Evolutionary conservation across 2,797 vertebrate species (phyloP), one percentile per base, ranked within the genome.

Genomic region (Gymnothorax reevesii): DNA sequence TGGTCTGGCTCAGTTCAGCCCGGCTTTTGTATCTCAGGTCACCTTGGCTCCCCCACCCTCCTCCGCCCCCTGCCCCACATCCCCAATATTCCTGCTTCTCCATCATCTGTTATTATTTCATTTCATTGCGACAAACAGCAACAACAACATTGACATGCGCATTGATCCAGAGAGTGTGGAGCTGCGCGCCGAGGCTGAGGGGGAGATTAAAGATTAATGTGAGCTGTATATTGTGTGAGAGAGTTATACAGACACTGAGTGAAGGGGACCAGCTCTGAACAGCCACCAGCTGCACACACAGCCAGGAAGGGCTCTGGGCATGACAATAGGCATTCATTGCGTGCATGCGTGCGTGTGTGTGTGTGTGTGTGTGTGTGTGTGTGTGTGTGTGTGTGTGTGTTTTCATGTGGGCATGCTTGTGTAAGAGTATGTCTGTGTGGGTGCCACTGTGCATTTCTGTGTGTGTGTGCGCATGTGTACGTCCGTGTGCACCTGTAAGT

Each of bases 191-290:
- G 42, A 22, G 75, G 73, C 73, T 77, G 33, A 49, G 54, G 42
- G 87, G 85, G 88, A 88, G 94, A 95, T 95, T 95, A 95, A 93
- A 95, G 89, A 93, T 94, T 92, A 89, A 92, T 94, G 94, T 94
- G 94, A 94, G 91, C 92, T 95, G 95, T 94, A 94, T 90, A 89
- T 92, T 91, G 86, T 92, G 91, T 94, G 94, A 94, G 94, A 94
- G 94, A 93, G 94, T 95, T 95, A 95, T 92, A 82, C 17, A 10
- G 55, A 27, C 55, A 59, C 8, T 3, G 75, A 54, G 7, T 17
- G 15, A 3, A 17, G 0, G 42, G 33, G 42, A 33, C 12, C 8
- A 75, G 73, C 12, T 27, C 5, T 42, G 66, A 22, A 71, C 22
- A 12, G 66, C 22, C 27, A 15, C 17, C 33, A 7, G 73, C 42